Base-by-base conservation (phyloP, 2,888 invertebrate genomes). In the Trissolcus japonicus region DNA sequence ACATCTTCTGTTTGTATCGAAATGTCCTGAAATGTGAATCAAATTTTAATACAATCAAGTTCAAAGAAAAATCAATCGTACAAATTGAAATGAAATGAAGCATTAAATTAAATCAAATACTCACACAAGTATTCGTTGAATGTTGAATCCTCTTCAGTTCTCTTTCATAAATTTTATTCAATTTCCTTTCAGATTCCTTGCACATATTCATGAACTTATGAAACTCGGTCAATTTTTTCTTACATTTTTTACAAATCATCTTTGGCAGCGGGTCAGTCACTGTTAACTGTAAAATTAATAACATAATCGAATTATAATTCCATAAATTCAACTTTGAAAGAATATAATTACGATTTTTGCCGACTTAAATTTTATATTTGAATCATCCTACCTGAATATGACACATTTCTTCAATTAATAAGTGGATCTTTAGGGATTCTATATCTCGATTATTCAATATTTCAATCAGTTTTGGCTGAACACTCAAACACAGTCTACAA, bases 131-230 rank as follows among this genome's bases (percentile, higher is more conserved):
- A 21, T 14, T 50, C 40, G 25, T 14, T 19, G 40, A n/a, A 7
- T 2, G 0, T 41, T 0, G n/a, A 40, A 46, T 61, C 17, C 25
- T 41, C 21, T 69, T 50, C 6, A 63, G 29, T 21, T 54, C 46
- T 29, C 25, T 65, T 40, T 63, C 50, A 43, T 48, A 53, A 7
- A 71, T 60, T 57, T 61, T 66, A 3, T 71, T 65, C 19, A 76
- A 51, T 66, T 66, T 71, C 4, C 14, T 53, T 9, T 76, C 66
- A 16, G 76, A 76, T 21, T 67, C 66, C 16, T 67, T 66, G 19
- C 76, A 76, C 61, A 60, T 59, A 16, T 9, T 65, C 16, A 76
- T 29, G n/a, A 76, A 76, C 21, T 63, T 66, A 16, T 72, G 29
- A 51, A 75, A 16, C 6, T 46, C 16, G 7, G 3, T 16, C 16